Evolutionary conservation across 53 echinoderm and acorn worm genomes (phyloP).

Genomic region (Arbacia lixula): DNA sequence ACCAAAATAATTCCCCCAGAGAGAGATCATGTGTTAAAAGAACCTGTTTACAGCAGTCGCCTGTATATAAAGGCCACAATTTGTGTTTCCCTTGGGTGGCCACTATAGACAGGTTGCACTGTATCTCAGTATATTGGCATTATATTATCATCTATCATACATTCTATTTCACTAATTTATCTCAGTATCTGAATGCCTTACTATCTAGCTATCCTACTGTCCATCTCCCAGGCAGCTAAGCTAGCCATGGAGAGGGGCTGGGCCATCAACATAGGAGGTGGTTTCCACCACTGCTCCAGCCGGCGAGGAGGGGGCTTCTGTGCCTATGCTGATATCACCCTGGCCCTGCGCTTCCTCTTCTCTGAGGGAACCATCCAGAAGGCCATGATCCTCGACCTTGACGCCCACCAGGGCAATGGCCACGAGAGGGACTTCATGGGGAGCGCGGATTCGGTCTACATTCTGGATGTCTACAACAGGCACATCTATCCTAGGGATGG

Average conservation of each 20-base stretch:
- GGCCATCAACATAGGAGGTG: slow-evolving; percentile 97
- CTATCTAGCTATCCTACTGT: neutral
- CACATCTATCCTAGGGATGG: slow-evolving; percentile 95
- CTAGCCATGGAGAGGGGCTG: slow-evolving; percentile 95
- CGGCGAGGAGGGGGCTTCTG: slow-evolving; percentile 96
- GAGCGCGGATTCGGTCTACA: slow-evolving; percentile 76
- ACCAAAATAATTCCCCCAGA: too few relatives aligned
- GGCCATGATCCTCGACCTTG: slow-evolving; percentile 97
- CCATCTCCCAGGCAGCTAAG: slow-evolving; percentile 70
- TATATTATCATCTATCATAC: too few relatives aligned
- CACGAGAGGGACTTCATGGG: slow-evolving; percentile 96
- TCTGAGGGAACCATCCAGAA: slow-evolving; percentile 69
- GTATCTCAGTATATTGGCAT: too few relatives aligned
- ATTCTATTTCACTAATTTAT: too few relatives aligned
- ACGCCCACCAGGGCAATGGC: slow-evolving; percentile 98
- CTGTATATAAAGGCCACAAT: too few relatives aligned
- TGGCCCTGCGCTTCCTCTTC: slow-evolving; percentile 89
- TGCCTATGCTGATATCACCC: slow-evolving; percentile 97
- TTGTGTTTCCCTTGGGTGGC: too few relatives aligned
- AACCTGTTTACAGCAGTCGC: too few relatives aligned
- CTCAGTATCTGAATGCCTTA: neutral
- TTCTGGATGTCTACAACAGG: slow-evolving; percentile 95
- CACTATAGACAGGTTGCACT: too few relatives aligned
- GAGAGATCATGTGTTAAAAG: too few relatives aligned
- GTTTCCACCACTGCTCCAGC: slow-evolving; percentile 96